Evolutionary conservation across 2,113 vertebrate species (phyloP), one percentile per base, ranked within the genome.

Genomic region (Colossoma macropomum): DNA sequence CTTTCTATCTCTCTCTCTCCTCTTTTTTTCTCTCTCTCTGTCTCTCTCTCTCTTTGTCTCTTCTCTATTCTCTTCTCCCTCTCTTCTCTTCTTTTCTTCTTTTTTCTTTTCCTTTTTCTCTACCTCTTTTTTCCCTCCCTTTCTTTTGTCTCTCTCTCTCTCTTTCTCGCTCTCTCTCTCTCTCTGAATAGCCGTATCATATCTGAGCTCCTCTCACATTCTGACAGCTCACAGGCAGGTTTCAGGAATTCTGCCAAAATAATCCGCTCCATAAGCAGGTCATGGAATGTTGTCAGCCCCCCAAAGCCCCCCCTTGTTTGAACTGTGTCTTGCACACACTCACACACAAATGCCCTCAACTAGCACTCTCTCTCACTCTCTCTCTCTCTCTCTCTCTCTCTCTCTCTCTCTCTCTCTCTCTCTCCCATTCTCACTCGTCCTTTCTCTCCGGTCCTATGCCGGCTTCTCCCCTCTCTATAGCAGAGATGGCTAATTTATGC

Each of bases 131-230:
- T 7, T 4, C 34, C 3, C 7, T 38, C 7, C 34, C 7, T 7
- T 38, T 7, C 34, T 38, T 91, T 94, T 88, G 91, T 91, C 28
- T 21, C 8, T 12, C 4, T 27, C 6, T 13, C 11, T 23, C 16
- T 27, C 8, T 23, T 34, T 27, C 28, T n/a, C n/a, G n/a, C n/a
- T n/a, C n/a, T n/a, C 28, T 65, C 28, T 69, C 66, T 69, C 32
- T 38, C 30, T 69, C 30, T 34, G 8, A 0, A 25, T 71, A 90
- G 94, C 92, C 93, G 93, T 62, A 11, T 62, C 59, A 62, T 62
- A 25, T 1, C 25, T 94, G 92, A 93, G 94, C 93, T 94, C 93
- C 95, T 95, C 94, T 94, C 89, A 93, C 91, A 94, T 93, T 89
- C 90, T 89, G 63, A 81, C 62, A 84, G 87, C 87, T 85, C 76